phyloP scores from a whole-genome alignment of 2,888 invertebrate species.

The Coecobrya sp. region DNA sequence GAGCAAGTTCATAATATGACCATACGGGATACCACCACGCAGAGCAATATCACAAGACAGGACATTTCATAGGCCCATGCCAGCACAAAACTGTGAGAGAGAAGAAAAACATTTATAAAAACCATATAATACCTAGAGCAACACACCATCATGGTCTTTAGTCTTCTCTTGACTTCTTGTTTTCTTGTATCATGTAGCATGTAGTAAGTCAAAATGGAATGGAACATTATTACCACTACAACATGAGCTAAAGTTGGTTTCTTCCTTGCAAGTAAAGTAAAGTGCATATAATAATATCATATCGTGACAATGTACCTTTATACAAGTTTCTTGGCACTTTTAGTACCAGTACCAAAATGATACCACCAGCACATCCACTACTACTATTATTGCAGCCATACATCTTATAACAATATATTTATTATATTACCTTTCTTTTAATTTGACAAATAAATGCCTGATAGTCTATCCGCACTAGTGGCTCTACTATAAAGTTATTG shows the following conservation, averaged over 20 bases:
- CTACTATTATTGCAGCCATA: background rate
- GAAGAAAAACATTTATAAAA: constrained; percentile 25
- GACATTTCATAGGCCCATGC: constrained; percentile 41
- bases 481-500: constrained; percentile 51
- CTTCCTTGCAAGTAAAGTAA: constrained; percentile 8
- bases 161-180: constrained; percentile 53
- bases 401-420: constrained; percentile 56
- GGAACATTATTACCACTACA: constrained; percentile 4
- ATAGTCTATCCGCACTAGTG: constrained; percentile 28
- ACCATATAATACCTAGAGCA: constrained; percentile 31
- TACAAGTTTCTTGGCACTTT: constrained; percentile 59
- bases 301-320: constrained; percentile 73
- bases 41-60: constrained; percentile 22
- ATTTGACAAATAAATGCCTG: constrained; percentile 79
- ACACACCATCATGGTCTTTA: constrained; percentile 47
- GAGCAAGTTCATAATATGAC: constrained; percentile 39
- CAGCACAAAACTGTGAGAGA: background rate
- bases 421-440: constrained; percentile 72
- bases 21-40: constrained; percentile 17
- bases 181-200: constrained; percentile 7
- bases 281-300: constrained; percentile 15
- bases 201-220: constrained; percentile 22
- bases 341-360: constrained; percentile 58
- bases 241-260: background rate
- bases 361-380: constrained; percentile 48